Base-by-base conservation (phyloP, 2,797 vertebrate genomes). In the Sebastes iracundus region DNA sequence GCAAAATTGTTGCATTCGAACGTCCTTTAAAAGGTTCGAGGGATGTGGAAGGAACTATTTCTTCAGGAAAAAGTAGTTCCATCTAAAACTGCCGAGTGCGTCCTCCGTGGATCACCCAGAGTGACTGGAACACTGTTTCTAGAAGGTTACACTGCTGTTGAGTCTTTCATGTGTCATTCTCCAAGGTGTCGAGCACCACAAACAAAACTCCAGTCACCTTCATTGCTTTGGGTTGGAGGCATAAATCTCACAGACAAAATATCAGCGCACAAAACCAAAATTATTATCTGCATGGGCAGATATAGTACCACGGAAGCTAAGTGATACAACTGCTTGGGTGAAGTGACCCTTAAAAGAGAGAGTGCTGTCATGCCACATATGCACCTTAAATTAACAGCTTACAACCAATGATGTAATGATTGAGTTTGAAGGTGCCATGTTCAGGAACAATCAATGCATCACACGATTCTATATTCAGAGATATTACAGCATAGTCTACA, bases 101-200 rank as follows among this genome's bases (percentile, higher is more conserved):
- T 72, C 75, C 73, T 80, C 27, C 55, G 33, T 56, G 38, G 66
- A 82, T 69, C 65, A 63, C 53, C 68, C 28, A 38, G 33, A 77
- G 35, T n/a, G 59, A 75, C 61, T n/a, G 7, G 30, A 73, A 25
- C n/a, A 30, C 18, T 25, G 53, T 75, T 59, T 58, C 78, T 27
- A 14, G 23, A 80, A 67, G 72, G 78, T 80, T 67, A 75, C 13
- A 23, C 3, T 76, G n/a, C 20, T 56, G 53, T 74, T 11, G n/a
- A 61, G 38, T 64, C 52, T 80, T 64, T 81, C 70, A 78, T 80
- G 82, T 61, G 30, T 56, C 33, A 86, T 86, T 85, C 80, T 77
- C 52, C 52, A 42, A 49, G 4, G 42, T 68, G 83, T 63, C 73
- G 42, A 81, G 67, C 61, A 77, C 58, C 20, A 30, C 63, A 84